These are phyloP conservation scores for Odontomyia ornata DNA, from an alignment of 2,888 invertebrate species.

Conservation along the genomic window DNA sequence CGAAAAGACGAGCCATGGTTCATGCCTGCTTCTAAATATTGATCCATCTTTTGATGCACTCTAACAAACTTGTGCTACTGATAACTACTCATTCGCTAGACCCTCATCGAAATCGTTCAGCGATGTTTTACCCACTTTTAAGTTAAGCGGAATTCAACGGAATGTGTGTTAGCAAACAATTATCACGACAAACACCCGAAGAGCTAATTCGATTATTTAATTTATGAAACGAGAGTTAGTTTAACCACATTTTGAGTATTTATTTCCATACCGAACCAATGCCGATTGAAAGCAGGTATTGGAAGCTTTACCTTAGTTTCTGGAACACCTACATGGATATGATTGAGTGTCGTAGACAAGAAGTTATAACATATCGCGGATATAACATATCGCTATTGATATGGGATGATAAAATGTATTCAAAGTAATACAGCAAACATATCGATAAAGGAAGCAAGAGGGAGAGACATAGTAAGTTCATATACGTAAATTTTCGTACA, in stretches of 20 bases:
- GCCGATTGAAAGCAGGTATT: not conserved
- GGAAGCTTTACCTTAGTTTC: no score
- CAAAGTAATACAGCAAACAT: not conserved
- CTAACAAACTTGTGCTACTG: no score
- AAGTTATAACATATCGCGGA: not conserved
- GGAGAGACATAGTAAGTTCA: no score
- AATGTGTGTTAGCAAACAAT: not conserved
- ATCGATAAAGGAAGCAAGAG: no score
- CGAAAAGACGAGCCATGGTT: no score
- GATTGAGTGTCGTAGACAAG: no score
- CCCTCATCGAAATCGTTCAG: not conserved
- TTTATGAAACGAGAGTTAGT: not conserved
- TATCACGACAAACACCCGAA: not conserved
- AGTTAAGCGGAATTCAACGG: not conserved
- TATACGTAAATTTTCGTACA: no score
- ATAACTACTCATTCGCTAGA: no score
- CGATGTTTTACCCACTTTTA: not conserved
- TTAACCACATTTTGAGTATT: not conserved
- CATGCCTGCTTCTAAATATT: no score
- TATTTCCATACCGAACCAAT: not conserved
- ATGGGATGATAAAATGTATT: not conserved
- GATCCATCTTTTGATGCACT: no score
- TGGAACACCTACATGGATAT: no score
- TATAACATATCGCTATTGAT: not conserved
- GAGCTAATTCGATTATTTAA: not conserved